Conservation (phyloP, 2,797 vertebrate genomes). For the Microchirus variegatus region DNA sequence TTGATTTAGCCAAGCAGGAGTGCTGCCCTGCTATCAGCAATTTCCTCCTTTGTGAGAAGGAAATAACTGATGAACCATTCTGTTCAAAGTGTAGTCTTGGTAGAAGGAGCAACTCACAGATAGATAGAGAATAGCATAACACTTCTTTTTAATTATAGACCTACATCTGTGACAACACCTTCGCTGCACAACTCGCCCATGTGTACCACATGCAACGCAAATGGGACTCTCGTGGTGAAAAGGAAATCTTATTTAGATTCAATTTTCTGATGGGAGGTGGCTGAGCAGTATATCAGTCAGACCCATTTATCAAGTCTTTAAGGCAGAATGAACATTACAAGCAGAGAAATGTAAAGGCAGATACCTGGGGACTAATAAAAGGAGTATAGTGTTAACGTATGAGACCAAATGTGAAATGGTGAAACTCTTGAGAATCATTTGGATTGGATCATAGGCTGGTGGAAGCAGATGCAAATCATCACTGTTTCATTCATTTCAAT, state of each 20-base stretch:
- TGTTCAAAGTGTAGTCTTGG: conserved; percentile 4
- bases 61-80: conserved; percentile 36
- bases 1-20: conserved; percentile 32
- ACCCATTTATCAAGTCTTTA: conserved; percentile 61
- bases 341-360: conserved; percentile 13
- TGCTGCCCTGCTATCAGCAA: conserved; percentile 27
- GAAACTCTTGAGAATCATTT: not conserved
- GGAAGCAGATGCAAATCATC: not conserved
- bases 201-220: conserved; percentile 57
- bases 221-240: conserved; percentile 50
- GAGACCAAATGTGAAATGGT: conserved; percentile 22
- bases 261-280: conserved; percentile 80
- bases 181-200: conserved; percentile 21
- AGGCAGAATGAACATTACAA: conserved; percentile 44
- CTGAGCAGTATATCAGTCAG: conserved; percentile 72
- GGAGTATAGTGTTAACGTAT: not conserved
- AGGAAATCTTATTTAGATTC: conserved; percentile 81
- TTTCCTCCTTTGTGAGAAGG: conserved; percentile 18
- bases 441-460: not conserved
- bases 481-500: conserved; percentile 1
- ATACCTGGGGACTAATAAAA: conserved; percentile 44
- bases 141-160: conserved; percentile 63
- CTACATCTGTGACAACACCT: conserved; percentile 37
- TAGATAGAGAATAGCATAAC: conserved; percentile 30
- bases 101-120: conserved; percentile 16